A percentile compares a stretch with the other conserved stretches of the same genome.
These are phyloP conservation scores for Halcyon chelicuti DNA, from an alignment of 2,797 vertebrate species.

Conservation along the genomic window DNA sequence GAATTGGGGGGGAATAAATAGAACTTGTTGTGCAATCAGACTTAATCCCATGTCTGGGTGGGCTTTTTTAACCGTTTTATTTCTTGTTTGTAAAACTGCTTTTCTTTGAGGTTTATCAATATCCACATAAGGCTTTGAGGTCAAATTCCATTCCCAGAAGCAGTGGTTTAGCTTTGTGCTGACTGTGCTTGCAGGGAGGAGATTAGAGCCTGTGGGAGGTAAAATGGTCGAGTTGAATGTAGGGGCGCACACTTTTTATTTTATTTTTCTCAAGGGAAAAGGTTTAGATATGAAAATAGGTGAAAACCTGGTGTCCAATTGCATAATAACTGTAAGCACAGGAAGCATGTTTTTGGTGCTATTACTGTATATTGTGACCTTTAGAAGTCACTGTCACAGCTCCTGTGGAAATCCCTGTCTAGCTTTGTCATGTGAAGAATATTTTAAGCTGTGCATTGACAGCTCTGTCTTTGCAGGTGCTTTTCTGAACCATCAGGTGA, in stretches of 20 bases:
- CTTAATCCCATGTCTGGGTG: not conserved
- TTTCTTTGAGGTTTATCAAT: not conserved
- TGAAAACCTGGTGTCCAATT: not conserved
- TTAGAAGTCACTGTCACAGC: not conserved
- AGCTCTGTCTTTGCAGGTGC: not conserved
- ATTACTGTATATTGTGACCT: accelerated
- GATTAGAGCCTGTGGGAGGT: not conserved
- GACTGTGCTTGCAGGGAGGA: not conserved
- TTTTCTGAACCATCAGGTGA: conserved; percentile 13
- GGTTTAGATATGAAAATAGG: not conserved
- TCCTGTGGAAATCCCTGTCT: not conserved
- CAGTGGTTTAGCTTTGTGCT: not conserved
- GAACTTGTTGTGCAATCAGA: not conserved
- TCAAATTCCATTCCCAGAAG: not conserved
- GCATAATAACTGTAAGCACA: not conserved
- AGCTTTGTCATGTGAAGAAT: not conserved
- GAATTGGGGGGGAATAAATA: not conserved
- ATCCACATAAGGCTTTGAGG: not conserved
- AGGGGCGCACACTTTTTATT: not conserved
- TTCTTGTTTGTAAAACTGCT: not conserved
- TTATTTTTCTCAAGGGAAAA: not conserved
- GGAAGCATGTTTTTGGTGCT: not conserved
- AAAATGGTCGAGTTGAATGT: not conserved
- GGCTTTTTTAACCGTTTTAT: not conserved
- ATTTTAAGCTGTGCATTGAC: not conserved